Conservation (phyloP, 2,888 invertebrate genomes). For the Caenorhabditis becei region DNA sequence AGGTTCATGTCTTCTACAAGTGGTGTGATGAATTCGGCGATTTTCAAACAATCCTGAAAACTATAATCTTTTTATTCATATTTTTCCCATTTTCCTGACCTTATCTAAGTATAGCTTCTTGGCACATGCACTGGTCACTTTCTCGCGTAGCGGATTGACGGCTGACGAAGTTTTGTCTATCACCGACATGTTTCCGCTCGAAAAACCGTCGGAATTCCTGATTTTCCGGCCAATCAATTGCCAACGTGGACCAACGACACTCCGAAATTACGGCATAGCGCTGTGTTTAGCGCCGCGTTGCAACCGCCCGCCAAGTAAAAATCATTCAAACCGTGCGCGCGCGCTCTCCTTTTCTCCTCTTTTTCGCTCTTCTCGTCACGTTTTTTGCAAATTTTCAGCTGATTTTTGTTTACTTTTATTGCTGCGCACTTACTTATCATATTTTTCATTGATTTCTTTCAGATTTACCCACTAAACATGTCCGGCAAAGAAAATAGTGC, state of each 20-base stretch:
- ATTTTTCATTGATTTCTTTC: not conserved
- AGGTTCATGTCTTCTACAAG: constrained; percentile 42
- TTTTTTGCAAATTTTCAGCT: not conserved
- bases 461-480: constrained; percentile 36
- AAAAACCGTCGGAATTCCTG: constrained; percentile 2
- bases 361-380: not conserved
- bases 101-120: constrained; percentile 53
- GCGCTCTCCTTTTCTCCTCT: not conserved
- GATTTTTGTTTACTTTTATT: not conserved
- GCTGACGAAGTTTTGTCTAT: constrained; percentile 36
- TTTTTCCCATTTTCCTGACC: constrained; percentile 22
- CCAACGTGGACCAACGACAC: constrained; percentile 48
- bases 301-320: constrained; percentile 43
- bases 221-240: not conserved
- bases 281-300: constrained; percentile 11
- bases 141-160: constrained; percentile 43
- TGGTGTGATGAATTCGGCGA: constrained; percentile 50
- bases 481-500: constrained; percentile 48
- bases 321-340: constrained; percentile 19
- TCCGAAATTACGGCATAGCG: constrained; percentile 35
- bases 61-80: constrained; percentile 10
- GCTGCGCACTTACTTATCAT: not conserved
- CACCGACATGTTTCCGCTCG: constrained; percentile 33
- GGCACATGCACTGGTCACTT: constrained; percentile 36
- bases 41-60: constrained; percentile 48